phyloP scores from a whole-genome alignment of 2,888 invertebrate genomes.

The Nasonia oneida region DNA sequence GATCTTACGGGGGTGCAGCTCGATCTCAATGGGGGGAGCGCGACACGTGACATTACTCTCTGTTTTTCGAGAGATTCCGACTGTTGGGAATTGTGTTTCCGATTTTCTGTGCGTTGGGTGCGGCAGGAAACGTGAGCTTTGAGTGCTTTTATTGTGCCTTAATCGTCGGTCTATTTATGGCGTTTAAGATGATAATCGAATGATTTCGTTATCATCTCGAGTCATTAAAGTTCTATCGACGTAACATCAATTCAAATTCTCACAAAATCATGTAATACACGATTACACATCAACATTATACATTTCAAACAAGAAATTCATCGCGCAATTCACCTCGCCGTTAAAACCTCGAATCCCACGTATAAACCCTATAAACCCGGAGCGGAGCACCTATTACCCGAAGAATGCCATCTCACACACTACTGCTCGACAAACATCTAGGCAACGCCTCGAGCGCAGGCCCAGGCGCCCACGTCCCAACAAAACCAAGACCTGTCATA shows the following conservation, averaged over 20 bases:
- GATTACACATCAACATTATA: not conserved
- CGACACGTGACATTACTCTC: constrained; percentile 35
- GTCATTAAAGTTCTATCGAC: too few relatives aligned
- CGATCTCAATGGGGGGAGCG: constrained; percentile 6
- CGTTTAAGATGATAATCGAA: too few relatives aligned
- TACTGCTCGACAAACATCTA: not conserved
- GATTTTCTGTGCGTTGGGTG: not conserved
- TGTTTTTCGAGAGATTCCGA: not conserved
- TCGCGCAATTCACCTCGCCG: not conserved
- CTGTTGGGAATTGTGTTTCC: not conserved
- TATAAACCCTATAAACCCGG: not conserved
- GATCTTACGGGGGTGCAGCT: constrained; percentile 7
- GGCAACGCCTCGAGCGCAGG: not conserved
- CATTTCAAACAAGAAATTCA: not conserved
- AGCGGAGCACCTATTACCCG: not conserved
- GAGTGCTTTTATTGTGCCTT: not conserved
- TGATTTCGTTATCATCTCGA: too few relatives aligned
- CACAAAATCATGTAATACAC: too few relatives aligned
- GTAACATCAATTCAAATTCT: too few relatives aligned
- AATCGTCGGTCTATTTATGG: not conserved
- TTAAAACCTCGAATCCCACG: not conserved
- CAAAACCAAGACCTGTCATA: constrained; percentile 9
- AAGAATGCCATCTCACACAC: not conserved
- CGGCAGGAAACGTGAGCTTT: not conserved
- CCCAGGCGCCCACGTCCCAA: too few relatives aligned